Evolutionary conservation across 1,140 invertebrate species (phyloP).

Genomic region (Trachymyrmex cornetzi): DNA sequence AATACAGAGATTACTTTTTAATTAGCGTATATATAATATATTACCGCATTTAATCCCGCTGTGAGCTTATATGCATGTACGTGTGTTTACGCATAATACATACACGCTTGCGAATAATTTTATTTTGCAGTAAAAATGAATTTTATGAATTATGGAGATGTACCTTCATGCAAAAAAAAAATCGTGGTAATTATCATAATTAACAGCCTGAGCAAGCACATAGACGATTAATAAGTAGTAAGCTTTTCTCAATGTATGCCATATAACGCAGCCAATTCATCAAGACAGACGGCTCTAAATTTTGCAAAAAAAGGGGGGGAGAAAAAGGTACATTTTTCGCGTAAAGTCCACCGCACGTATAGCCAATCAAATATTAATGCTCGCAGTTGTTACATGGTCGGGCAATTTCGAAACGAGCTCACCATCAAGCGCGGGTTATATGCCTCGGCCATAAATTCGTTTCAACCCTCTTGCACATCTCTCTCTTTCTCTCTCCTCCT

Average conservation of each 20-base stretch:
- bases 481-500: slow-evolving; percentile 15
- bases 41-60: slow-evolving; percentile 3
- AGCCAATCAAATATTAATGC: slow-evolving; percentile 77
- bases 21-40: slow-evolving; percentile 1
- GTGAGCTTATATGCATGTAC: background rate
- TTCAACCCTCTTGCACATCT: slow-evolving; percentile 57
- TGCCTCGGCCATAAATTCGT: slow-evolving; percentile 78
- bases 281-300: slow-evolving; percentile 1
- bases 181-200: background rate
- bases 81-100: background rate
- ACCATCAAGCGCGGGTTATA: slow-evolving; percentile 74
- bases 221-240: background rate
- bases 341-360: slow-evolving; percentile 18
- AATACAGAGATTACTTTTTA: slow-evolving; percentile 28
- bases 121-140: background rate
- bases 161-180: background rate
- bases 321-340: slow-evolving; percentile 48
- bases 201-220: background rate
- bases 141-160: background rate
- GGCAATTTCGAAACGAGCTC: slow-evolving; percentile 73
- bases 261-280: background rate
- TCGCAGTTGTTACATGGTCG: slow-evolving; percentile 72
- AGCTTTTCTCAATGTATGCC: background rate
- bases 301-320: background rate
- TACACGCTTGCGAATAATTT: background rate